Conservation (phyloP, 2,888 invertebrate genomes). For the Hanleya hanleyi region DNA sequence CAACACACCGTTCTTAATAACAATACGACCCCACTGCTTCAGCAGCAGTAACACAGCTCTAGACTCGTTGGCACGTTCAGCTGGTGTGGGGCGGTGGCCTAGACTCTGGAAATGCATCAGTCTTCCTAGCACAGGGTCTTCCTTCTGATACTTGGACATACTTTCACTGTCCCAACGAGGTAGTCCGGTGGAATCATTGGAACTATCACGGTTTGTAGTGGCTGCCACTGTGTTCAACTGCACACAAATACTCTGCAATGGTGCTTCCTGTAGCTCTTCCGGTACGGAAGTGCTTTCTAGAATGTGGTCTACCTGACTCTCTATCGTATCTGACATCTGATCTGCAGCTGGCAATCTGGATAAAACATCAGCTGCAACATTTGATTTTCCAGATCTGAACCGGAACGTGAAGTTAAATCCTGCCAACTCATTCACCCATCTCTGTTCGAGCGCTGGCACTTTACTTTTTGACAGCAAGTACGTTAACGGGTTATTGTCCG, state of each 20-base stretch:
- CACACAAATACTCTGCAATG: not conserved
- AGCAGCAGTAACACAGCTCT: not conserved
- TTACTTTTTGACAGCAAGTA: constrained; percentile 21
- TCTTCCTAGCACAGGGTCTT: not conserved
- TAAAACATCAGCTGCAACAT: constrained; percentile 24
- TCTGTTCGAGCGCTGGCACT: constrained; percentile 27
- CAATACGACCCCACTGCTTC: not conserved
- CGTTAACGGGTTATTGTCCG: constrained; percentile 24
- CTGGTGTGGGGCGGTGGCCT: not conserved
- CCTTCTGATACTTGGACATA: not conserved
- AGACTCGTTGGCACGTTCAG: not conserved
- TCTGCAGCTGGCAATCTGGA: constrained; percentile 9
- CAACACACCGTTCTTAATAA: not conserved
- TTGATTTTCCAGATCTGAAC: constrained; percentile 16
- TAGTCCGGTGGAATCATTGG: not conserved
- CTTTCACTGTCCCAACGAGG: not conserved
- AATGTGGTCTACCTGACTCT: not conserved
- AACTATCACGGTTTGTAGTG: not conserved
- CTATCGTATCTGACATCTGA: not conserved
- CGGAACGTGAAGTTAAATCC: constrained; percentile 22
- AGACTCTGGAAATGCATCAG: not conserved
- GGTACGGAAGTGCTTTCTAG: not conserved
- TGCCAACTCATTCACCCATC: constrained; percentile 29
- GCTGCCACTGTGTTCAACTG: not conserved
- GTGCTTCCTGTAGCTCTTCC: not conserved